Conservation (phyloP, 1,140 invertebrate species). For the Berghia stephanieae region DNA sequence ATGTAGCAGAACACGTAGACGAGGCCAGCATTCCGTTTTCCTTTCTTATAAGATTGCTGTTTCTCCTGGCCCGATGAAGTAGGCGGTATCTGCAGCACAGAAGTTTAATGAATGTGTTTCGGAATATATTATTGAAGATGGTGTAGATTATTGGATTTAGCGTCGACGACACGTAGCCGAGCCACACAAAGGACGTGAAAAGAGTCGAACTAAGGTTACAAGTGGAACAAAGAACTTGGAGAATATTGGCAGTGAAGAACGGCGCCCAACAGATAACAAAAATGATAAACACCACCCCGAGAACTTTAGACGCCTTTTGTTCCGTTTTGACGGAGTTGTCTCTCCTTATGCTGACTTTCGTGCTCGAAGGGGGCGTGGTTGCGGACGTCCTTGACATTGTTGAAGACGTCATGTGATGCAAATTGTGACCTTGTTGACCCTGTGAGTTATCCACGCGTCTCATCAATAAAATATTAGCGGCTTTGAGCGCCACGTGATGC, state of each 20-base stretch:
- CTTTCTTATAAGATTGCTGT: conserved; percentile 24
- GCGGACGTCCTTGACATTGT: neutral
- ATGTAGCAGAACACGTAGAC: too few species aligned
- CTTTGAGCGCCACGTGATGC: conserved; percentile 57
- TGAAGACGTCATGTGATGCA: neutral
- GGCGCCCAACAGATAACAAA: conserved; percentile 67
- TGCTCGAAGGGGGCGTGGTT: conserved; percentile 5
- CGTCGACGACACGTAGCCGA: conserved; percentile 66
- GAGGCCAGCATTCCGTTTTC: conserved; percentile 28
- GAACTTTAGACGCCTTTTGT: conserved; percentile 85
- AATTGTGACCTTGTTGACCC: neutral
- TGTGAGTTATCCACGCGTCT: conserved; percentile 36
- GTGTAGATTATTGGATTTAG: conserved; percentile 68
- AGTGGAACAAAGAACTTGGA: conserved; percentile 67
- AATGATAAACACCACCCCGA: conserved; percentile 65
- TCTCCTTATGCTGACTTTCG: conserved; percentile 25
- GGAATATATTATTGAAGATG: conserved; percentile 67
- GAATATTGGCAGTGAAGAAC: conserved; percentile 65
- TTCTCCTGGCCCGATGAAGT: conserved; percentile 41
- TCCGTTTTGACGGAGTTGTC: conserved; percentile 74
- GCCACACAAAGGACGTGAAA: conserved; percentile 63
- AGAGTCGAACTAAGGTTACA: conserved; percentile 64
- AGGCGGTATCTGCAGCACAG: conserved; percentile 54
- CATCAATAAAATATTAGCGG: conserved; percentile 57
- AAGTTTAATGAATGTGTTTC: conserved; percentile 63